Base-by-base conservation (phyloP, 2,797 vertebrate genomes). In the Brotula barbata region DNA sequence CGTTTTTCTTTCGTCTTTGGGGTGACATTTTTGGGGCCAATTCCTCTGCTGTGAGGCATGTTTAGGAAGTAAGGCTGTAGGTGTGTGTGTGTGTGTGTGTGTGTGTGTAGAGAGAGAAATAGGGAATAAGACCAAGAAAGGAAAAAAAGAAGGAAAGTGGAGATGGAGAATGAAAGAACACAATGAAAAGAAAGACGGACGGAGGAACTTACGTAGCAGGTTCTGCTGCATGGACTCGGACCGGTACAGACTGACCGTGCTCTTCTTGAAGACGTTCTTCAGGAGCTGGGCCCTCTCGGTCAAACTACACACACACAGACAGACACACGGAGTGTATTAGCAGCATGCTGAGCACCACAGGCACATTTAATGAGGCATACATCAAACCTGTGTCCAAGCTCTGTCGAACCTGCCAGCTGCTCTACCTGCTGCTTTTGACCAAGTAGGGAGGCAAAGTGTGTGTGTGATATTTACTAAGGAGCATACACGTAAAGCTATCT, bases 231-330 rank as follows among this genome's bases (percentile, higher is more conserved):
- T 80, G 61, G 97, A 98, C 33, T 99, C 96, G 0, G 97, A 96
- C 8, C 92, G 94, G 89, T 98, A 98, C 76, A 98, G 78, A 70
- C 91, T 96, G 85, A 95, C 92, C 0, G 95, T 96, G 81, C 95
- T 98, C 92, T 98, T 99, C 94, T 97, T 98, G 82, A 99, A 99
- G 81, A 98, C 96, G 33, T 98, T 99, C 93, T 99, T 99, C 87
- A 99, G 92, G 23, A 99, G 92, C 36, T 98, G 96, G 7, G 97
- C 97, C 81, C 94, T 92, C 89, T 99, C 97, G 0, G 94, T 98
- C 90, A 99, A 91, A 88, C 97, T 99, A 71, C 3, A 64, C 63
- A 68, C 40, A 74, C 80, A 89, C 58, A 71, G 28, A 78, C 47
- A 75, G 40, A 82, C 65, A 64, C 45, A 36, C 45, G 23, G 44